Evolutionary conservation across 2,113 vertebrate species (phyloP), one percentile per base, ranked within the genome.

Genomic region (Gavia stellata): DNA sequence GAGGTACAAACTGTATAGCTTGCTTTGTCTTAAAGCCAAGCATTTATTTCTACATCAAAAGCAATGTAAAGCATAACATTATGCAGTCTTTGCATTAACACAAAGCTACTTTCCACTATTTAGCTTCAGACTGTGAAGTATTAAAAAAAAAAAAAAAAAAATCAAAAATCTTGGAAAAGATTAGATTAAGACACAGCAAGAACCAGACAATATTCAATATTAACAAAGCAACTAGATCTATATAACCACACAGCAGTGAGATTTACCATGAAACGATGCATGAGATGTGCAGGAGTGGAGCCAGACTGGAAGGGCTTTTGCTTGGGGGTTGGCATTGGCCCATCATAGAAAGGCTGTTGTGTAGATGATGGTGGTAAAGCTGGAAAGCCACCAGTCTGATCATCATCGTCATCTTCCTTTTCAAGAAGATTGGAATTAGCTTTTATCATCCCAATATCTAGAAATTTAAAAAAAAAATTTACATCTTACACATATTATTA

Each of bases 231-330:
- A 14, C 33, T 26, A 40, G 31, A 42, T 44, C 36, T 63, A 68
- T 6, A n/a, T 25, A 59, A 77, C 12, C 65, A 45, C 44, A 55
- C 3, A 88, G 52, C 42, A 31, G 28, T 1, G 7, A 67, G 40
- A 63, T 96, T 97, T 96, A 99, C 99, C 99, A 99, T 99, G 96
- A 99, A 99, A 62, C 99, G 98, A 96, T 99, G 99, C 40, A 98
- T 98, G 95, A 99, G 99, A 49, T 99, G 99, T 4, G 93, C 85
- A 3, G 99, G 99, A 9, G 99, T 99, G 94, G 99, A 99, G 58
- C 99, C 98, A 3, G 99, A 91, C 95, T 99, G 99, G 94, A 99
- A 99, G 0, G 99, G 98, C 83, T 98, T 99, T 95, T 99, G 99
- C 36, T 65, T 99, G 5, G 98, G 98, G 7, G 99, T 99, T 58